Conservation (phyloP, 1,140 invertebrate genomes). For the Meloidogyne floridensis region DNA sequence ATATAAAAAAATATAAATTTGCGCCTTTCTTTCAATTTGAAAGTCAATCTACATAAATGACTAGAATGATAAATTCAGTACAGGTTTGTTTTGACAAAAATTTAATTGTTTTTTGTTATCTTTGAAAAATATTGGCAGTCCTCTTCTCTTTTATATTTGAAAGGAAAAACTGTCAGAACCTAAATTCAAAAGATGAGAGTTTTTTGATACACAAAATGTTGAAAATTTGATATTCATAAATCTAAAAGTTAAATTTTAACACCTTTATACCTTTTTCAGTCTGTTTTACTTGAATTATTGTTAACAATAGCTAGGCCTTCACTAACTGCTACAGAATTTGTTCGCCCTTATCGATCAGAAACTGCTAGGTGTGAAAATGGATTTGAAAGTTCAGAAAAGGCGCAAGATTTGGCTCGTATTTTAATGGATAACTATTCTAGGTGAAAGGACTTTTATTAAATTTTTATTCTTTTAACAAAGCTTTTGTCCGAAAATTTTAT, state of each 20-base stretch:
- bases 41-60: conserved; percentile 12
- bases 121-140: neutral
- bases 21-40: neutral
- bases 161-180: no score
- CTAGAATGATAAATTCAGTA: conserved; percentile 14
- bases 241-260: neutral
- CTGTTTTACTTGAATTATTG: conserved; percentile 50
- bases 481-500: conserved; percentile 3
- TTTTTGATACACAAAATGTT: no score
- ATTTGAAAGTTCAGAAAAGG: conserved; percentile 46
- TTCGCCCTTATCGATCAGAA: conserved; percentile 3
- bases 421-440: conserved; percentile 63
- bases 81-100: conserved; percentile 15
- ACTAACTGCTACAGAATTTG: neutral
- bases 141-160: no score
- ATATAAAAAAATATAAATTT: neutral
- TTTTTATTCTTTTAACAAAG: conserved; percentile 14
- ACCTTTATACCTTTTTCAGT: conserved; percentile 34
- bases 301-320: conserved; percentile 35
- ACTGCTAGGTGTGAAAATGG: conserved; percentile 36
- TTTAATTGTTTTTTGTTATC: no score
- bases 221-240: neutral
- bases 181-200: no score
- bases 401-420: conserved; percentile 57
- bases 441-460: neutral